Base-by-base conservation (phyloP, 2,797 vertebrate species). In the Gila robusta region DNA sequence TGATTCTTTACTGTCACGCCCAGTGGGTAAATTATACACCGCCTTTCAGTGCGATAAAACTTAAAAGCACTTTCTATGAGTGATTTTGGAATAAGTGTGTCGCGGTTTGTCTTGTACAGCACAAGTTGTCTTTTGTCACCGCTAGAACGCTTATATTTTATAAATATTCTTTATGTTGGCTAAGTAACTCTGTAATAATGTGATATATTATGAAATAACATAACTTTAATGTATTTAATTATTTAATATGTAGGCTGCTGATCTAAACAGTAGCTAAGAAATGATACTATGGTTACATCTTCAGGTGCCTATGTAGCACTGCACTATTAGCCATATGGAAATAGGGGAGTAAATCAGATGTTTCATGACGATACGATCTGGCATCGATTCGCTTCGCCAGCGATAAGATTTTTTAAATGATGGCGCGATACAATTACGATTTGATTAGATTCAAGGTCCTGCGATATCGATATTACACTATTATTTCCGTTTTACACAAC, bases 1-100 rank as follows among this genome's bases (percentile, higher is more conserved):
- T 52, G 44, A 81, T 80, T 80, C 79, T 69, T 81, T 52, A 5
- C 44, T 69, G 64, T 54, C 62, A 47, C 28, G 12, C 21, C 79
- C 28, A 52, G 28, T 16, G 79, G 17, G 28, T 52, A 49, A 81
- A 69, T 70, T 81, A 69, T 6, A 21, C 41, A 14, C 62, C 1
- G 28, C 23, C 64, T 52, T 39, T n/a, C 4, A 26, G 14, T 26
- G 54, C 47, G 47, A 49, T 49, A 6, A 44, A 64, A 28, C 37
- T 62, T 79, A 41, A 14, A 35, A 41, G 52, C 23, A 16, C 52
- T 77, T 77, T 54, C 32, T 54, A 2, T 59, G 4, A 56, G 21
- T 54, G 32, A 37, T 77, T 37, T n/a, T 74, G 17, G 8, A 74
- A 44, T 7, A 35, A 54, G 2, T 44, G 28, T 77, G 0, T 23